Base-by-base conservation (phyloP, 2,797 vertebrate species). In the Yasuhikotakia modesta region DNA sequence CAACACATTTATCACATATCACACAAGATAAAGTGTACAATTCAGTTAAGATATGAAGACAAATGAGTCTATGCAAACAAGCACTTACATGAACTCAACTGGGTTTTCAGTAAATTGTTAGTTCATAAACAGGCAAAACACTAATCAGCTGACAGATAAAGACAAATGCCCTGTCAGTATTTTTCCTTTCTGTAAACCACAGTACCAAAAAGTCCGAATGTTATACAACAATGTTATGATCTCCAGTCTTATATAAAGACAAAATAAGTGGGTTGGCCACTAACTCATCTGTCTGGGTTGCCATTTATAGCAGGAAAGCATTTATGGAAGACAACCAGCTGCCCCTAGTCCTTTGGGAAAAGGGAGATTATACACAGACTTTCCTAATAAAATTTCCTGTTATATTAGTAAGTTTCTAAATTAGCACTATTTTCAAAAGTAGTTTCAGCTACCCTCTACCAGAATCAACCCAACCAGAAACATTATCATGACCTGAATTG, bases 271-370 rank as follows among this genome's bases (percentile, higher is more conserved):
- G 53, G 57, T 61, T 61, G 13, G 21, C 46, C 69, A 24, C 35
- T 52, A 80, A 76, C 78, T 83, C 79, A 75, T 57, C 63, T 67
- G 79, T 79, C 76, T 70, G 46, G 55, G 68, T 70, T 73, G 64
- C 65, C 60, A 70, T 70, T 79, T 75, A 80, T 80, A 69, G 57
- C 65, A 39, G 14, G 4, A 19, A 17, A 30, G 65, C 67, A 35
- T 78, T 52, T 73, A 70, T 63, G 65, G 53, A 79, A 65, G 76
- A 68, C 30, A 43, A 48, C 60, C 70, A 79, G 80, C 78, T 79
- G 80, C 70, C 75, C 61, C 52, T 70, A 67, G 69, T 75, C 50
- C 57, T 43, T 48, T 65, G 72, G 32, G 48, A 66, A 63, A 17
- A 73, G 10, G 24, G 35, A 81, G 67, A 79, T 80, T 79, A 63